Percentiles rank a stretch among this genome's conserved stretches.
These are phyloP conservation scores for Myopa tessellatipennis DNA, from an alignment of 2,888 invertebrate genomes.

Conservation along the genomic window DNA sequence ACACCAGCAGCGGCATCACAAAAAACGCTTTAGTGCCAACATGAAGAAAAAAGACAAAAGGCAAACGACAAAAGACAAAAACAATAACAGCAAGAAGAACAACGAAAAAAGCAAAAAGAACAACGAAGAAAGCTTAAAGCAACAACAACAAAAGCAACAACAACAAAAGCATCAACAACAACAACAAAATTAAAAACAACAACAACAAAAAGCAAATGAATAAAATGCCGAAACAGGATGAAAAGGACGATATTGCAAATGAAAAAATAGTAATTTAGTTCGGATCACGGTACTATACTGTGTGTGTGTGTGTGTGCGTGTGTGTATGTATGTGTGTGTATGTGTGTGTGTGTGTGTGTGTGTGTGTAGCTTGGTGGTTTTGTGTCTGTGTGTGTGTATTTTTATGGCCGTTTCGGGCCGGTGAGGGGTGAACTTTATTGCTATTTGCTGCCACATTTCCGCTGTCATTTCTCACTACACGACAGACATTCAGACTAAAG, in stretches of 20 bases:
- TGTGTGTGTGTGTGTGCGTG: too few species aligned
- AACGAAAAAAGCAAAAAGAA: neutral
- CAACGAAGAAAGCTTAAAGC: too few species aligned
- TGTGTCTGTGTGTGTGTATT: constrained; percentile 28
- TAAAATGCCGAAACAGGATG: constrained; percentile 15
- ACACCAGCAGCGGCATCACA: too few species aligned
- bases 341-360: neutral
- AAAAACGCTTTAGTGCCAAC: too few species aligned
- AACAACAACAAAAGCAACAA: neutral
- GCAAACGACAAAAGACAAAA: too few species aligned
- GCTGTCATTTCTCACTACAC: constrained; percentile 33
- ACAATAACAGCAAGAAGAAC: neutral
- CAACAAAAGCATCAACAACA: neutral
- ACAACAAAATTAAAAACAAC: too few species aligned
- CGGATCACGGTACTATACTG: neutral
- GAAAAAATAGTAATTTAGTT: constrained; percentile 34
- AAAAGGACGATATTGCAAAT: constrained; percentile 22
- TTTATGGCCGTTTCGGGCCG: constrained; percentile 47
- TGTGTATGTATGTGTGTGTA: constrained; percentile 7
- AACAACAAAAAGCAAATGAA: neutral
- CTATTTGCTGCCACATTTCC: constrained; percentile 43
- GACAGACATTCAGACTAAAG: too few species aligned
- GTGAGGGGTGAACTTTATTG: constrained; percentile 53
- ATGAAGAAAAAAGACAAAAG: too few species aligned
- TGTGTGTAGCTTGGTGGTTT: too few species aligned